phyloP scores from a whole-genome alignment of 2,797 vertebrate genomes.

The Coreius guichenoti region DNA sequence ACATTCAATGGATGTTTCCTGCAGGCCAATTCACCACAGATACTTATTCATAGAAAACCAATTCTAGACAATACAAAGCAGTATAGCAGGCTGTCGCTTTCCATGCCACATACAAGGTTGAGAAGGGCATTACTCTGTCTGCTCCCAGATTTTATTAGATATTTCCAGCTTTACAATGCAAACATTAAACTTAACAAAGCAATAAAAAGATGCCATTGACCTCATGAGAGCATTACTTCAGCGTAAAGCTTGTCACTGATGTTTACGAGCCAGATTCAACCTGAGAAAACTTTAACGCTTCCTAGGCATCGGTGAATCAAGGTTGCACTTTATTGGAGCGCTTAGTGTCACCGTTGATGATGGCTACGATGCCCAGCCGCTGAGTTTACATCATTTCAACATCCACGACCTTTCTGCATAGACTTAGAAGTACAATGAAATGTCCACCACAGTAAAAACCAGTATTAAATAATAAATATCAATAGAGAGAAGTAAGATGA shows the following conservation, averaged over 20 bases:
- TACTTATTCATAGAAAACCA: conserved; percentile 35
- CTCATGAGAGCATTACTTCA: conserved; percentile 45
- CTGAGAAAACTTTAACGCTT: conserved; percentile 40
- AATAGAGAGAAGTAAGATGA: not conserved
- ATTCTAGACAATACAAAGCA: conserved; percentile 3
- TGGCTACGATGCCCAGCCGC: not conserved
- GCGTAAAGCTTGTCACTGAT: conserved; percentile 19
- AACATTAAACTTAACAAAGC: conserved; percentile 59
- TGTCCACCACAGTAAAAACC: not conserved
- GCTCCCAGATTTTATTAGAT: conserved; percentile 41
- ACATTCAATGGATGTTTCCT: not conserved
- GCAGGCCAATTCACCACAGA: not conserved
- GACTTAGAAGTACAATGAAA: not conserved
- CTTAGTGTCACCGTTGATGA: conserved; percentile 40
- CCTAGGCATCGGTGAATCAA: conserved; percentile 40
- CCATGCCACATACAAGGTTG: conserved; percentile 41
- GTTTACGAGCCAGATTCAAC: conserved; percentile 50
- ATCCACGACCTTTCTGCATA: not conserved
- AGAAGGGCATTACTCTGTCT: conserved; percentile 36
- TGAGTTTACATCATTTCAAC: conserved; percentile 9
- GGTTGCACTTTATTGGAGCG: conserved; percentile 52
- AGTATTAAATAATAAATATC: not conserved
- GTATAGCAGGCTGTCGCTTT: conserved; percentile 24
- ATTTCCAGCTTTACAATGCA: conserved; percentile 54
- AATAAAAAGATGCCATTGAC: conserved; percentile 53